Conservation (phyloP, 2,113 vertebrate species). For the Hyaena hyaena region DNA sequence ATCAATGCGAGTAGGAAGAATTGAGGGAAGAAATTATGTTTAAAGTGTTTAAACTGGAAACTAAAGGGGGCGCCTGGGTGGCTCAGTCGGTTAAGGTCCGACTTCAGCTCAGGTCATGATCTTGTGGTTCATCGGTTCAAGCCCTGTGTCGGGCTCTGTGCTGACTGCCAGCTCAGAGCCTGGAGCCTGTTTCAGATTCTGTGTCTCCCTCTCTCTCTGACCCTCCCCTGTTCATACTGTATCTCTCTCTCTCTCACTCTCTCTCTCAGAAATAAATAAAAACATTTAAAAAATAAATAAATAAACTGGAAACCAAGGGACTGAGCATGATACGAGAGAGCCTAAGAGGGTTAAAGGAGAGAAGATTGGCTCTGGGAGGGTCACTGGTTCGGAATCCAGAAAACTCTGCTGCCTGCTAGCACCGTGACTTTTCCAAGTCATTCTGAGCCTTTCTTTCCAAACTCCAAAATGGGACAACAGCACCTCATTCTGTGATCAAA, state of each 20-base stretch:
- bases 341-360: background rate
- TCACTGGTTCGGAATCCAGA: background rate
- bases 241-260: no score
- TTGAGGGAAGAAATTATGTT: background rate
- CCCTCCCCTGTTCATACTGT: no score
- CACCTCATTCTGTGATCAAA: background rate
- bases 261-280: no score
- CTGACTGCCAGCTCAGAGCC: no score
- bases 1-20: background rate
- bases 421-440: background rate
- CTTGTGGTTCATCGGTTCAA: no score
- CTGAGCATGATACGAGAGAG: background rate
- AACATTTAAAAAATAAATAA: background rate
- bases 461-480: background rate
- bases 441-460: slow-evolving; percentile 22
- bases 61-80: background rate
- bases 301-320: background rate
- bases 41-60: background rate
- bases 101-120: no score
- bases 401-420: background rate
- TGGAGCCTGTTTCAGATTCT: no score
- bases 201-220: no score
- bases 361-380: background rate
- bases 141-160: no score
- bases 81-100: no score